Evolutionary conservation across 2,888 invertebrate genomes (phyloP), one percentile per base, ranked within the genome.

Genomic region (Dynastes hyllus): DNA sequence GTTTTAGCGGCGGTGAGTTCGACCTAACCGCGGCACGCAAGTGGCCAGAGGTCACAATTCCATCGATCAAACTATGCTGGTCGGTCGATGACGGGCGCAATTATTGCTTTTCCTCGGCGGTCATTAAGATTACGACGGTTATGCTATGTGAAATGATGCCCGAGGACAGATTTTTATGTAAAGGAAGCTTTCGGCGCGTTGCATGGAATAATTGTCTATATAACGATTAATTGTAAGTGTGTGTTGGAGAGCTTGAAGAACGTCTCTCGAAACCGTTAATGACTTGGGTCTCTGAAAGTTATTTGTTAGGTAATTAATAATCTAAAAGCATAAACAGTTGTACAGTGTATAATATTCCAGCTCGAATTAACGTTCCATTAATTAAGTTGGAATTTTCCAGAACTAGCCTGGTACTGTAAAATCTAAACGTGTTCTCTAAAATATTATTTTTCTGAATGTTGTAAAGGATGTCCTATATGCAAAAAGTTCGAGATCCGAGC

Each of bases 1-100:
- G 70, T 78, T 80, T 80, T 79, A 22, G 55, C 82, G 37, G 58
- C 82, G 83, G 81, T 83, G 83, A 82, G 86, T 82, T 81, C 82
- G 81, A 82, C 84, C 55, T 2, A 75, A 50, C 73, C 73, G 45
- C 45, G 86, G 86, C 88, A 89, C 88, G 88, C 87, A 85, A 87
- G 86, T 89, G 86, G 88, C 88, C 89, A 88, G 85, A 87, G 89
- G 89, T 89, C 89, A 89, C 88, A 86, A 84, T 84, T 81, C 75
- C 86, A 88, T 88, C 86, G 88, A 88, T 85, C 88, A 88, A 88
- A 88, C 88, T 65, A 5, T 37, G 32, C 5, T 37, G 32, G 51
- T 76, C 67, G 58, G 45, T 55, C 61, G 45, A 58, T 16, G 22
- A 16, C 22, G 16, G 55, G 55, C 16, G 22, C 55, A 22, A 58